Evolutionary conservation across 2,113 vertebrate genomes (phyloP), one percentile per base, ranked within the genome.

Genomic region (Oophaga pumilio): DNA sequence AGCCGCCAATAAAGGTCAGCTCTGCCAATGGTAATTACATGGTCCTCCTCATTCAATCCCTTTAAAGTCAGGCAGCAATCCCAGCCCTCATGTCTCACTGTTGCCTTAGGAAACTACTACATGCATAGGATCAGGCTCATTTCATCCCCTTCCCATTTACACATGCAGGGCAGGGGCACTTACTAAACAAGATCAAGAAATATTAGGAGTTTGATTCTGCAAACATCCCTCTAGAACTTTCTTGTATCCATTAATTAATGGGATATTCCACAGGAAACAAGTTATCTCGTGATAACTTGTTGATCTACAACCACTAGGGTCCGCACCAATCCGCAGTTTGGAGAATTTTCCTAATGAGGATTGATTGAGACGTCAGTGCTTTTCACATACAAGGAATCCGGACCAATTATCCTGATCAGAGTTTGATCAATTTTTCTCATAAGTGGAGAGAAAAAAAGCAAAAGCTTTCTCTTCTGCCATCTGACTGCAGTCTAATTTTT

Each of bases 11-110:
- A 76, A 87, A 87, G 86, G 86, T 87, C 86, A 87, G 52, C 79
- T 87, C 79, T 82, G 68, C 86, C 86, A 87, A 52, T 87, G 78
- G 78, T 74, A 87, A 87, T 87, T 87, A 87, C 86, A 87, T 74
- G 86, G 86, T 76, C 68, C 76, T 82, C 68, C 52, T 82, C 56
- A 82, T 76, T 74, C 77, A 82, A 68, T 82, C 68, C 78, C 68
- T 86, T 78, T 78, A 86, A 86, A 86, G 74, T 78, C 85, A 79
- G 85, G 60, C 84, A 76, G 71, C 73, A 77, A 62, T 24, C 84
- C 33, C 57, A 22, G 22, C n/a, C 78, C 82, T 20, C 22, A 11
- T 74, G 60, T 28, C 66, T 26, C 57, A 60, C 84, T 52, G 33
- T 89, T 92, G 91, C 84, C 89, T 53, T 0, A 20, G 77, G 64